phyloP scores from a whole-genome alignment of 2,797 vertebrate species.

The Gallinago nigripennis region DNA sequence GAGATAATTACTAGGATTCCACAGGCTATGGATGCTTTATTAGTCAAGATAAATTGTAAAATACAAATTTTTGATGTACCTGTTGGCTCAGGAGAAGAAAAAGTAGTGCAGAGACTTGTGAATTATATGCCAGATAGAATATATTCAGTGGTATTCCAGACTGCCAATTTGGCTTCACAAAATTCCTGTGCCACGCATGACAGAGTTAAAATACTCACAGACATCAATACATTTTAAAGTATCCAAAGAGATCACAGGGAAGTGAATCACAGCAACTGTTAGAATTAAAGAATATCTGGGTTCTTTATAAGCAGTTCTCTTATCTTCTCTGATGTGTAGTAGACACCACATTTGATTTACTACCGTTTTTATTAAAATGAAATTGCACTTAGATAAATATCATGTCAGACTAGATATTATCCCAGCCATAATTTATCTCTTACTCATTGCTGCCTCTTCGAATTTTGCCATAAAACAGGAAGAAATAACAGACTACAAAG shows the following conservation, averaged over 20 bases:
- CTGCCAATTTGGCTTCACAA: not conserved
- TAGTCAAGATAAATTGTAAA: not conserved
- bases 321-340: not conserved
- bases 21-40: not conserved
- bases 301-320: not conserved
- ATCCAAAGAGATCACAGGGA: not conserved
- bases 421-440: not conserved
- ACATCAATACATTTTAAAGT: not conserved
- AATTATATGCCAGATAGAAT: not conserved
- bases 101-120: not conserved
- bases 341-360: not conserved
- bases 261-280: not conserved
- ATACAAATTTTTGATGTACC: not conserved
- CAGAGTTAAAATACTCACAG: not conserved
- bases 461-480: not conserved
- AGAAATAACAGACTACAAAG: not conserved
- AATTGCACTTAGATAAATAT: not conserved
- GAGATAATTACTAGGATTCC: not conserved
- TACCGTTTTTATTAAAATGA: conserved; percentile 1
- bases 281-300: not conserved
- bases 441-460: not conserved
- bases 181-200: not conserved
- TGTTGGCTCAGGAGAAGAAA: not conserved
- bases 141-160: not conserved
- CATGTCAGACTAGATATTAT: not conserved